Conservation (phyloP, 2,113 vertebrate species). For the Hydrolagus affinis region DNA sequence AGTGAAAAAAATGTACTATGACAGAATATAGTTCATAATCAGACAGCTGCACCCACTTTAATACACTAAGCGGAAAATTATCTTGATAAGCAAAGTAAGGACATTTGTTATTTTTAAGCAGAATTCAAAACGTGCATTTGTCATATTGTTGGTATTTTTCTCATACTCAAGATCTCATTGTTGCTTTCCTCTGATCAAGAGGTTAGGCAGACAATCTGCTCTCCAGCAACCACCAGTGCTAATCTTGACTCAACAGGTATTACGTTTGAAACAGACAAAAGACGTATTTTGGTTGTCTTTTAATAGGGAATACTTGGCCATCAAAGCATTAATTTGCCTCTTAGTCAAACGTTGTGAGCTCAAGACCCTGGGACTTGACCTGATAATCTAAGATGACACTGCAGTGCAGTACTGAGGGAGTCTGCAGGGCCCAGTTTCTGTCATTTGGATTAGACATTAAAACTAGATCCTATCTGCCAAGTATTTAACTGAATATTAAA, state of each 20-base stretch:
- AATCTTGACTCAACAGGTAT: not conserved
- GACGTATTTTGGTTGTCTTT: not conserved
- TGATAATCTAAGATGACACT: too few species aligned
- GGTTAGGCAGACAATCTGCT: too few species aligned
- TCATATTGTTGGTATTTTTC: not conserved
- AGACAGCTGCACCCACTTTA: not conserved
- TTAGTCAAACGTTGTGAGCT: too few species aligned
- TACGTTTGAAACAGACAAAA: too few species aligned
- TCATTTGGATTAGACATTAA: too few species aligned
- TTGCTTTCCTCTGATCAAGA: not conserved
- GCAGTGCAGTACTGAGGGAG: too few species aligned
- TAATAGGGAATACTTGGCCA: not conserved
- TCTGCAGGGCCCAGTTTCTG: too few species aligned
- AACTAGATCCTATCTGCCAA: too few species aligned
- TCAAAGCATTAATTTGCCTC: not conserved
- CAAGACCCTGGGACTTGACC: too few species aligned
- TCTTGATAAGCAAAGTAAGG: not conserved
- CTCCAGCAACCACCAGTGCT: not conserved
- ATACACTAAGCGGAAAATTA: not conserved
- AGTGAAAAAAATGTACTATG: not conserved
- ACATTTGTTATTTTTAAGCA: not conserved
- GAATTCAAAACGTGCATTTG: not conserved
- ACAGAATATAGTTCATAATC: not conserved
- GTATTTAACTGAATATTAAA: too few species aligned
- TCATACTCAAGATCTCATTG: not conserved